Percentiles rank a stretch among this genome's conserved stretches.
Evolutionary conservation across 2,888 invertebrate genomes (phyloP).

Genomic region (Timandra comae): DNA sequence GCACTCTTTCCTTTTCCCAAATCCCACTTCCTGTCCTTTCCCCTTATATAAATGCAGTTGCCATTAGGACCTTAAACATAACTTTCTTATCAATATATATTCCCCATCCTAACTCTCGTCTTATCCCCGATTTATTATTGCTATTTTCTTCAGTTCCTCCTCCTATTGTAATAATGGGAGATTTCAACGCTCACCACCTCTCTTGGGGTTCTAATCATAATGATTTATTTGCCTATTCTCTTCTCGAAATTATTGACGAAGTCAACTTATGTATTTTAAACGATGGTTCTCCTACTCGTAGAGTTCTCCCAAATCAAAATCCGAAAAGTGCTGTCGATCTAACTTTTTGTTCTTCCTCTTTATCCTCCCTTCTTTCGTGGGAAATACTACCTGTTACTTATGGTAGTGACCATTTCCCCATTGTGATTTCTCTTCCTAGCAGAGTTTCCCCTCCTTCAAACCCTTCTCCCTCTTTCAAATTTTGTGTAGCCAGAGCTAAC

Average conservation of each 20-base stretch:
- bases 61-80: background rate
- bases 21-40: background rate
- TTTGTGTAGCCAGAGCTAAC: background rate
- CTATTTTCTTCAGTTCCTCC: background rate
- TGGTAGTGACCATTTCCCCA: slow-evolving; percentile 1
- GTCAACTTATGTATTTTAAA: background rate
- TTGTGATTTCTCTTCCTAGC: background rate
- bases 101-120: background rate
- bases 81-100: background rate
- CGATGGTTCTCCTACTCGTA: background rate
- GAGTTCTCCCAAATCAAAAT: too few species aligned
- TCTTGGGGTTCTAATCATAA: background rate
- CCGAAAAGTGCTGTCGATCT: background rate
- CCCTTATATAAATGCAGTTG: background rate
- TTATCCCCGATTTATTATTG: background rate
- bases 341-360: background rate
- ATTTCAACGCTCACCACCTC: too few species aligned
- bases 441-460: background rate
- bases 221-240: background rate
- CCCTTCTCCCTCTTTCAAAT: background rate
- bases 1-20: background rate
- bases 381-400: background rate
- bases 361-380: background rate
- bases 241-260: background rate
- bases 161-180: too few species aligned